Evolutionary conservation across 2,113 vertebrate genomes (phyloP).

Genomic region (Mystacornis crossleyi): DNA sequence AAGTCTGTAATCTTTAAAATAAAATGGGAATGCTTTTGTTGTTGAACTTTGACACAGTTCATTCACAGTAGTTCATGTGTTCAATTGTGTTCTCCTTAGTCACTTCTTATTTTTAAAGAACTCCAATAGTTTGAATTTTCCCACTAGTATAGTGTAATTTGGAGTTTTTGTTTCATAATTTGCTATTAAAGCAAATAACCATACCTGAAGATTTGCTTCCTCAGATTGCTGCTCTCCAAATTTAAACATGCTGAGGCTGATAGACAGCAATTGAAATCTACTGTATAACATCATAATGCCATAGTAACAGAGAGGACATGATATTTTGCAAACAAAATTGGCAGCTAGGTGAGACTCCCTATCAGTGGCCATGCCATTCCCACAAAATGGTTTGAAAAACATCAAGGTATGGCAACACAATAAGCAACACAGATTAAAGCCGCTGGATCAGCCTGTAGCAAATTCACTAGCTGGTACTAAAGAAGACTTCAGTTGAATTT

Average conservation of each 20-base stretch:
- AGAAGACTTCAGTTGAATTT: background rate
- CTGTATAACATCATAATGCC: background rate
- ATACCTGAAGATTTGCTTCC: background rate
- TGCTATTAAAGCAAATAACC: background rate
- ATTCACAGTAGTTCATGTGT: background rate
- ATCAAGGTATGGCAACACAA: background rate
- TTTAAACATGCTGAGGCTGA: background rate
- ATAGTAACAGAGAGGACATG: background rate
- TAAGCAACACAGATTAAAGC: too few relatives aligned
- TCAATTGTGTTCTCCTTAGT: background rate
- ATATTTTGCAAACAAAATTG: background rate
- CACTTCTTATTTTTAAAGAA: background rate
- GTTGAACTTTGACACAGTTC: background rate
- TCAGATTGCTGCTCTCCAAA: background rate
- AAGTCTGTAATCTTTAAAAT: background rate
- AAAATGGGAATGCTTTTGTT: background rate
- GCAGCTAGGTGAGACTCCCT: background rate
- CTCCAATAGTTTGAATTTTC: background rate
- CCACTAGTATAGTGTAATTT: background rate
- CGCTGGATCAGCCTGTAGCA: background rate
- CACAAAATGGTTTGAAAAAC: background rate
- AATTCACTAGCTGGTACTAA: background rate
- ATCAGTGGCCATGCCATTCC: background rate
- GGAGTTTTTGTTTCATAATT: background rate
- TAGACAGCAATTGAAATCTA: background rate